Evolutionary conservation across 2,888 invertebrate species (phyloP).

Genomic region (Zaprionus bogoriensis): DNA sequence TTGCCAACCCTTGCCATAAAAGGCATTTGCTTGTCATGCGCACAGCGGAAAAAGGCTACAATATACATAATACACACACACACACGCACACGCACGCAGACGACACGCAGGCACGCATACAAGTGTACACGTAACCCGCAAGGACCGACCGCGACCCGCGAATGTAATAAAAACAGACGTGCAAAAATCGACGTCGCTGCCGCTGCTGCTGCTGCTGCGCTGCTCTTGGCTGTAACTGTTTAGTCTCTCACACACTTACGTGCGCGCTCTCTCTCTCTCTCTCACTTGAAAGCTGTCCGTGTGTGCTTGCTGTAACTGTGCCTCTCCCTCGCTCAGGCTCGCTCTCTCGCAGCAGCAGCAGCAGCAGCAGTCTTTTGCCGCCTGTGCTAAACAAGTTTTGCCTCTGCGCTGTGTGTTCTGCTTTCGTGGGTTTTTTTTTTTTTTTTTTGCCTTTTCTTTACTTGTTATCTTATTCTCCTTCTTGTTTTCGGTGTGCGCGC

Average conservation of each 20-base stretch:
- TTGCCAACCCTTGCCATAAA: constrained; percentile 72
- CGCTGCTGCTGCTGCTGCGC: constrained; percentile 1
- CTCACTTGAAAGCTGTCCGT: neutral
- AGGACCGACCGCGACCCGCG: constrained; percentile 48
- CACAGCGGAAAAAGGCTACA: constrained; percentile 38
- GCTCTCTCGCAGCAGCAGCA: constrained; percentile 10
- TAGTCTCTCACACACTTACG: neutral
- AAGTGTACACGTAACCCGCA: constrained; percentile 47
- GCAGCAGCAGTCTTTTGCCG: neutral
- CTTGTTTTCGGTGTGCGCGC: constrained; percentile 58
- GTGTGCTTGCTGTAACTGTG: constrained; percentile 31
- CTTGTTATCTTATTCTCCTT: constrained; percentile 32
- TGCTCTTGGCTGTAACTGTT: constrained; percentile 9
- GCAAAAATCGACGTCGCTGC: constrained; percentile 50
- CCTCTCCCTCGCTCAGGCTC: constrained; percentile 38
- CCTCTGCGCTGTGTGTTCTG: constrained; percentile 26
- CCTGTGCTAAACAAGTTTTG: constrained; percentile 48
- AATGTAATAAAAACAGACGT: constrained; percentile 74
- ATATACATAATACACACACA: constrained; percentile 4
- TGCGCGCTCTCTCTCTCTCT: constrained; percentile 1
- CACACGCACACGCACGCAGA: too few relatives aligned
- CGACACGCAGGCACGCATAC: constrained; percentile 1
- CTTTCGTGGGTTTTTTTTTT: constrained; percentile 14
- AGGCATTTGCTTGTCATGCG: constrained; percentile 59
- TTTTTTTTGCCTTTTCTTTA: constrained; percentile 20